Evolutionary conservation across 2,797 vertebrate species (phyloP), one percentile per base, ranked within the genome.

Genomic region (Acomys russatus): DNA sequence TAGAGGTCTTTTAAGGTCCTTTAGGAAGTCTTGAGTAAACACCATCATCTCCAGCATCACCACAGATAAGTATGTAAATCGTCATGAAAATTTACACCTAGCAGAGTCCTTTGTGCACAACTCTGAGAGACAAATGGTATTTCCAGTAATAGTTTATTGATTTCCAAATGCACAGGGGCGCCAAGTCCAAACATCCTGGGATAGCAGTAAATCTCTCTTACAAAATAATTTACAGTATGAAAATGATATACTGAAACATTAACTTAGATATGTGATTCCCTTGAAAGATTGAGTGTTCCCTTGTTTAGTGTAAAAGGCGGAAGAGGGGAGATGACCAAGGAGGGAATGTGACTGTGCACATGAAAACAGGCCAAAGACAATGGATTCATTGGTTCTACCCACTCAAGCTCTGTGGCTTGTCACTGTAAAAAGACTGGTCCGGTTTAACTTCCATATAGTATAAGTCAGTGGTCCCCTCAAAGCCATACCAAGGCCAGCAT

Each of bases 61-160:
- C 77, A 54, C 38, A 54, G 56, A 20, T 28, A 90, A 89, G 64
- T 49, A 95, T 86, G 80, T 68, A 94, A 68, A 83, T 82, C n/a
- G 0, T 90, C 70, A 92, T 89, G 95, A 98, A 93, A 96, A 96
- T 96, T 95, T 96, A 96, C 97, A 96, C 98, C 96, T 92, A 95
- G 51, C 85, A 80, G 49, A 95, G 97, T 96, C 94, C 96, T 98
- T 91, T 94, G 86, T 95, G 97, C 95, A 97, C 97, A 92, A 97
- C 93, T 63, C 96, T 38, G 70, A 97, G 91, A 98, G 96, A 97
- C 96, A 96, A 97, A 97, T 92, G 84, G 70, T 94, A 96, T 96
- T 96, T 97, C 94, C 96, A 97, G 95, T 96, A 97, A 97, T 96
- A 97, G 97, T 98, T 97, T 98, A 97, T 98, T 98, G 97, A 98